phyloP scores from a whole-genome alignment of 2,113 vertebrate species.

The Typhlomys cinereus region DNA sequence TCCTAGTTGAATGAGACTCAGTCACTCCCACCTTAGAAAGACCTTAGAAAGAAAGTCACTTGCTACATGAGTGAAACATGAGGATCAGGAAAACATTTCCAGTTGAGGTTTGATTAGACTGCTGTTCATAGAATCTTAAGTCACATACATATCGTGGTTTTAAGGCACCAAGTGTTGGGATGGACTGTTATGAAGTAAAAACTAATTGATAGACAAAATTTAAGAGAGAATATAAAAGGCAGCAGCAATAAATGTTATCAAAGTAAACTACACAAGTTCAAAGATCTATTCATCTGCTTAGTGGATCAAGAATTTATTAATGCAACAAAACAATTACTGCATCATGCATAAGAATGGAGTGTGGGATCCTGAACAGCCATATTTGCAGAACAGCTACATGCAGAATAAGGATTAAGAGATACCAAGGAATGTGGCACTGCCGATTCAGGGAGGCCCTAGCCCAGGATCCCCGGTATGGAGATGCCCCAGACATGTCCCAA shows the following conservation, averaged over 20 bases:
- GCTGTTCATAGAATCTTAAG: not conserved
- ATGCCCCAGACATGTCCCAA: no score
- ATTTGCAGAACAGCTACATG: not conserved
- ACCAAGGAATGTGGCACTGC: no score
- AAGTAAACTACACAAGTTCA: not conserved
- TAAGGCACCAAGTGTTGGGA: not conserved
- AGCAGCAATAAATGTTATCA: not conserved
- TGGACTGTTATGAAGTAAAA: not conserved
- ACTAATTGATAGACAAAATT: not conserved
- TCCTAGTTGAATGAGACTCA: not conserved
- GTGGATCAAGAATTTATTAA: slow-evolving; percentile 29
- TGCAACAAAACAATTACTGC: not conserved
- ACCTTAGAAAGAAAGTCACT: not conserved
- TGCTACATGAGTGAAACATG: not conserved
- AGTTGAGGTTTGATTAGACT: not conserved
- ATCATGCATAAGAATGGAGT: not conserved
- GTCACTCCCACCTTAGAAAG: no score
- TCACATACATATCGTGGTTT: not conserved
- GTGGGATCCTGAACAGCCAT: not conserved
- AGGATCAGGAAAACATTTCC: not conserved
- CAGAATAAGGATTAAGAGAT: not conserved
- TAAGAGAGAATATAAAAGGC: not conserved
- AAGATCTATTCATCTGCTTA: not conserved
- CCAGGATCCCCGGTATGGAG: no score
- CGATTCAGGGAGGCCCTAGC: no score